Evolutionary conservation across 2,888 invertebrate species (phyloP), one percentile per base, ranked within the genome.

Genomic region (Melipona beecheii): DNA sequence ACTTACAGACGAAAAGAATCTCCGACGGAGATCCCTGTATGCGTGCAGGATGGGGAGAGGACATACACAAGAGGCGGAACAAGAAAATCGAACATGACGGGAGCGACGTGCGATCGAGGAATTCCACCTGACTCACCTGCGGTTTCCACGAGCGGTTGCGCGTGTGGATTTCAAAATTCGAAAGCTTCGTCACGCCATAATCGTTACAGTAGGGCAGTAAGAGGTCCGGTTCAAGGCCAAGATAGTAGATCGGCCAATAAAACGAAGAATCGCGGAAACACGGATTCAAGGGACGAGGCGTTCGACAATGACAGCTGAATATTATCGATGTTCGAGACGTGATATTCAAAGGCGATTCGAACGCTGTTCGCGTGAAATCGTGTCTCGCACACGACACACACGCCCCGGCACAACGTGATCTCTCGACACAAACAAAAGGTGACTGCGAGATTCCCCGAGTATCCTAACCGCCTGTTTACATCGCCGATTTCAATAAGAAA

Each of bases 211-310:
- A 86, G 90, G 89, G 84, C 89, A 87, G 83, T 82, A 91, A 87
- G 90, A 90, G 91, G 91, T 91, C 86, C 89, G 88, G 83, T 90
- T 91, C 92, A 92, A 92, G 92, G 92, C 81, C 90, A 87, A 85
- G 83, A 66, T 65, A 56, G 49, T 9, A 58, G 49, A 56, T 75
- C 66, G 24, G 66, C 4, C 36, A 49, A 21, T 36, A 72, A 83
- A 60, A 65, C 31, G 15, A 70, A 31, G 54, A n/a, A 49, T 49
- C 58, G 6, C n/a, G 21, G 31, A 4, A 27, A 60, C 13, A 24
- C 9, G 62, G 43, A 27, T 62, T 9, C 24, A 11, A 15, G 17
- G 56, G 3, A 24, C 60, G 60, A 60, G 9, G 19, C 9, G 3
- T 31, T 58, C 56, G 56, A 24, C 24, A 11, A 58, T 58, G 24